Evolutionary conservation across 2,113 vertebrate genomes (phyloP), one percentile per base, ranked within the genome.

Genomic region (Zosterops lateralis): DNA sequence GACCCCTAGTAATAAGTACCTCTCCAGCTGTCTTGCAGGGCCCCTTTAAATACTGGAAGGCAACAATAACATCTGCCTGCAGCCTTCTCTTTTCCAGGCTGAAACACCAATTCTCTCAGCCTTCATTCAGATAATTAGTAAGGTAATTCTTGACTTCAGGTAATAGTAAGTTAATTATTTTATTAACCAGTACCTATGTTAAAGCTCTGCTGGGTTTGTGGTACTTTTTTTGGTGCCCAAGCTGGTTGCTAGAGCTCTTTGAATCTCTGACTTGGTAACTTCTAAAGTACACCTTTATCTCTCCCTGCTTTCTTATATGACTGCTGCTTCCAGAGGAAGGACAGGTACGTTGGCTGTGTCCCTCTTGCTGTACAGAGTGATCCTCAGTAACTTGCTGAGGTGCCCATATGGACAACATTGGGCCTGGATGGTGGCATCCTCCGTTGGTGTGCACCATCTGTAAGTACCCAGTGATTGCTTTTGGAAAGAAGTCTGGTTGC

Each of bases 351-450:
- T 0, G 1, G 12, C 10, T 81, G n/a, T 3, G 2, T 66, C 32
- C 42, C 7, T 74, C 28, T 56, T 76, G n/a, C 53, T 9, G 10
- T 34, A 20, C 3, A 4, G 25, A 5, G 8, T 48, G 34, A 47
- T 75, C 66, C 31, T 91, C 64, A 45, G 40, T n/a, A 40, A 21
- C 9, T 54, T 86, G 21, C 42, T 62, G 57, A 71, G 38, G 6
- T 65, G 13, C 32, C 47, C 0, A 0, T 22, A 14, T 11, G 32
- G 65, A 73, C 13, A 44, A 29, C 32, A 66, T 32, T 1, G 7
- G 19, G 6, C 10, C 51, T 53, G 21, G 36, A 3, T 9, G 51
- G 14, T 66, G 47, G 21, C 42, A 78, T 75, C 25, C 19, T 81
- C 31, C 0, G 0, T 12, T 79, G 64, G 11, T 64, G 44, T 84